A percentile compares a stretch with the other conserved stretches of the same genome.
Evolutionary conservation across 1,140 invertebrate species (phyloP).

Genomic region (Drosophila watanabei): DNA sequence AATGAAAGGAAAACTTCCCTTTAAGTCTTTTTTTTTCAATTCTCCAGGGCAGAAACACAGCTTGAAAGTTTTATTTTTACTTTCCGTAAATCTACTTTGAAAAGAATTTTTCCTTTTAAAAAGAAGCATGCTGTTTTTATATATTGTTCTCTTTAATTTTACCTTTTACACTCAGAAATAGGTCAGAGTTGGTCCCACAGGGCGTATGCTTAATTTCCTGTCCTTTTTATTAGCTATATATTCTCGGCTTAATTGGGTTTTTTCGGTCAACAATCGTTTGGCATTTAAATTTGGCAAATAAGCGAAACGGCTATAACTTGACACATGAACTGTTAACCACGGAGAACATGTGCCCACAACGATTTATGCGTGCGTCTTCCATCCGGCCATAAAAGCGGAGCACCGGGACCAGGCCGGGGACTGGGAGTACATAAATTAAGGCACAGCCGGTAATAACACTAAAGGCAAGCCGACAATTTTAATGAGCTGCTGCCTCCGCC

Average conservation of each 20-base stretch:
- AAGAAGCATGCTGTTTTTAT: not conserved
- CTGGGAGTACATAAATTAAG: conserved; percentile 48
- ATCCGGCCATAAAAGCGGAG: conserved; percentile 26
- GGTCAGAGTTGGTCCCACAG: not conserved
- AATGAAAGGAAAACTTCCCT: conserved; percentile 24
- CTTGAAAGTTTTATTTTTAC: not conserved
- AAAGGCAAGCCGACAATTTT: conserved; percentile 54
- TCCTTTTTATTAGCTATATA: not conserved
- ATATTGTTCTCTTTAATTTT: not conserved
- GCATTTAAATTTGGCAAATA: conserved; percentile 13
- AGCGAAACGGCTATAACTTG: conserved; percentile 22
- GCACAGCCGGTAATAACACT: conserved; percentile 52
- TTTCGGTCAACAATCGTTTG: not conserved
- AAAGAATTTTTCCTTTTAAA: not conserved
- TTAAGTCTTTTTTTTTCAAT: conserved; percentile 13
- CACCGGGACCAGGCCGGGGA: not conserved
- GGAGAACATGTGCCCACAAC: conserved; percentile 3
- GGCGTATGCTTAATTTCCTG: not conserved
- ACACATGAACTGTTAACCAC: conserved; percentile 19
- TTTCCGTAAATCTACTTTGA: not conserved
- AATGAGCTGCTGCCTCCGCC: conserved; percentile 39
- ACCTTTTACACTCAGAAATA: not conserved
- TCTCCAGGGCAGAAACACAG: not conserved
- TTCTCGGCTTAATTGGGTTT: not conserved
- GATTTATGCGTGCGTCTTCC: conserved; percentile 25